These are phyloP conservation scores for Drosophila burlai DNA, from an alignment of 1,140 invertebrate species.

Conservation along the genomic window DNA sequence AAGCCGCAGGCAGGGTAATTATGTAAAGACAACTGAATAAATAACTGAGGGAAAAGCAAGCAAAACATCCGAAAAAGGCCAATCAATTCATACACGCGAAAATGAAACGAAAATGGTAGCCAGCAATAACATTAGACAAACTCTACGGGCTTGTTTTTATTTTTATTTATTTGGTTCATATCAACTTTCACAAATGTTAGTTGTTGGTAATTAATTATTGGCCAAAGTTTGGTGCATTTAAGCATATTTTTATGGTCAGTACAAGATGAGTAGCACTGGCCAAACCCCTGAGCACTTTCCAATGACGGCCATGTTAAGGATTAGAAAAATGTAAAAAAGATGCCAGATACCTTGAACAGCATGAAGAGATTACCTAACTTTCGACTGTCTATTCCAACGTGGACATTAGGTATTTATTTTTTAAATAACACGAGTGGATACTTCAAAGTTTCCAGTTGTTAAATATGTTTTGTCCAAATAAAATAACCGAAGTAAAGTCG, in stretches of 20 bases:
- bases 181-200: conserved; percentile 71
- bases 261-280: conserved; percentile 9
- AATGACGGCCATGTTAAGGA: background rate
- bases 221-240: conserved; percentile 62
- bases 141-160: conserved; percentile 46
- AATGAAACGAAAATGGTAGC: conserved; percentile 68
- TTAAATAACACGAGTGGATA: background rate
- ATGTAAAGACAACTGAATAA: conserved; percentile 68
- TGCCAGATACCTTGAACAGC: background rate
- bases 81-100: conserved; percentile 73
- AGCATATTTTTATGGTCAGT: conserved; percentile 58
- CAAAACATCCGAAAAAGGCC: conserved; percentile 47
- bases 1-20: conserved; percentile 38
- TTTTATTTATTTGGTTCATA: conserved; percentile 61
- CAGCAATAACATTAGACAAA: conserved; percentile 61
- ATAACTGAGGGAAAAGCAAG: conserved; percentile 53
- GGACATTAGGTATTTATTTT: no score
- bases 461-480: no score
- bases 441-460: background rate
- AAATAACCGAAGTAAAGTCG: background rate
- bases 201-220: conserved; percentile 68
- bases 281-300: background rate
- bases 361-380: background rate
- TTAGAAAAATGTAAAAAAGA: background rate
- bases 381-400: background rate